Conservation (phyloP, 2,797 vertebrate genomes). For the Phaenicophaeus curvirostris region DNA sequence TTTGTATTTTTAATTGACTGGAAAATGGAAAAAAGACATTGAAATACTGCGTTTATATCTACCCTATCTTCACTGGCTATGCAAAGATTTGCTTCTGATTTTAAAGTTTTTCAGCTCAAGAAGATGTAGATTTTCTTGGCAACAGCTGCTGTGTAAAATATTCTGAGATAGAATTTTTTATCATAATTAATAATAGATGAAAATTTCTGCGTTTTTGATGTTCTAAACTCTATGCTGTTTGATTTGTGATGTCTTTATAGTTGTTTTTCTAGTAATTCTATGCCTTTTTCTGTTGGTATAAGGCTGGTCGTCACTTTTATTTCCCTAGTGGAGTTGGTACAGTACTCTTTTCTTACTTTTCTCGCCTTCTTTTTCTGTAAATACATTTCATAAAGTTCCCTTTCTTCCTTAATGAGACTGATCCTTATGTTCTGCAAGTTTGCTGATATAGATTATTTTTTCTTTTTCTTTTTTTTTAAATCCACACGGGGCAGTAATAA, state of each 20-base stretch:
- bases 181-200: constrained; percentile 87
- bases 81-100: constrained; percentile 71
- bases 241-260: constrained; percentile 82
- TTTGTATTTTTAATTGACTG: constrained; percentile 69
- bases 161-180: constrained; percentile 86
- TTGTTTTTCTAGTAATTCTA: constrained; percentile 79
- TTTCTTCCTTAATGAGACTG: constrained; percentile 60
- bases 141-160: constrained; percentile 81
- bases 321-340: constrained; percentile 54
- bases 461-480: background rate
- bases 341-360: constrained; percentile 38
- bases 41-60: constrained; percentile 68
- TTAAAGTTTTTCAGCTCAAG: constrained; percentile 73
- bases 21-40: constrained; percentile 67
- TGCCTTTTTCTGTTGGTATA: constrained; percentile 72
- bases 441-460: background rate
- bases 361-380: constrained; percentile 38
- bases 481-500: background rate
- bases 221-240: constrained; percentile 86
- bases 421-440: constrained; percentile 1
- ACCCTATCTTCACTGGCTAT: constrained; percentile 52
- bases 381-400: constrained; percentile 59
- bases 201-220: constrained; percentile 83
- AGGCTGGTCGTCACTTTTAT: constrained; percentile 65
- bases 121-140: constrained; percentile 79